These are phyloP conservation scores for Andrena minutula DNA, from an alignment of 2,888 invertebrate species.

Conservation along the genomic window DNA sequence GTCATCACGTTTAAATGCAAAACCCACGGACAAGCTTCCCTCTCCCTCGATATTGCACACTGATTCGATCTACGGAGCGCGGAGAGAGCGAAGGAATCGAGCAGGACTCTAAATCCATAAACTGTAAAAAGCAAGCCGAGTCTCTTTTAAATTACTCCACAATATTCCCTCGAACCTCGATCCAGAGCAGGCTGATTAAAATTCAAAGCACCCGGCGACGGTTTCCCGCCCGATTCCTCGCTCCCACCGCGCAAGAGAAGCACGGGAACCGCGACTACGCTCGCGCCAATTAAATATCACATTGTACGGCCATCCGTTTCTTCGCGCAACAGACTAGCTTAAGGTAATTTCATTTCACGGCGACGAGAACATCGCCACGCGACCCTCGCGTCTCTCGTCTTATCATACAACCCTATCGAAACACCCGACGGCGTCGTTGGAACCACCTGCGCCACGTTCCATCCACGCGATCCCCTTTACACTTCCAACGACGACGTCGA, in stretches of 20 bases:
- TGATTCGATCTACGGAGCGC: constrained; percentile 44
- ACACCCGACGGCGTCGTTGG: background rate
- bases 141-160: no score
- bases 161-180: no score
- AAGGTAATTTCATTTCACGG: constrained; percentile 62
- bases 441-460: background rate
- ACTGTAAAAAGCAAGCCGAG: no score
- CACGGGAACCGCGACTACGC: constrained; percentile 56
- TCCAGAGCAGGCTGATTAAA: no score
- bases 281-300: constrained; percentile 78
- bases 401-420: constrained; percentile 9
- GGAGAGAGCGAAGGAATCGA: constrained; percentile 21
- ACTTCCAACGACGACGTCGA: background rate
- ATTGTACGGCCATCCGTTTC: constrained; percentile 80
- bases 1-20: background rate
- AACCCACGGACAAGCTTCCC: background rate
- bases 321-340: constrained; percentile 80
- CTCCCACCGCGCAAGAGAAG: background rate
- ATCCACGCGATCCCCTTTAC: background rate
- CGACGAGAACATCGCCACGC: constrained; percentile 51
- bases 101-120: background rate
- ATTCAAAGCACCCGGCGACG: background rate
- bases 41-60: constrained; percentile 63
- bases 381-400: constrained; percentile 24
- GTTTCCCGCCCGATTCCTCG: background rate